These are phyloP conservation scores for Manis pentadactyla DNA, from an alignment of 2,797 vertebrate genomes.

Conservation along the genomic window DNA sequence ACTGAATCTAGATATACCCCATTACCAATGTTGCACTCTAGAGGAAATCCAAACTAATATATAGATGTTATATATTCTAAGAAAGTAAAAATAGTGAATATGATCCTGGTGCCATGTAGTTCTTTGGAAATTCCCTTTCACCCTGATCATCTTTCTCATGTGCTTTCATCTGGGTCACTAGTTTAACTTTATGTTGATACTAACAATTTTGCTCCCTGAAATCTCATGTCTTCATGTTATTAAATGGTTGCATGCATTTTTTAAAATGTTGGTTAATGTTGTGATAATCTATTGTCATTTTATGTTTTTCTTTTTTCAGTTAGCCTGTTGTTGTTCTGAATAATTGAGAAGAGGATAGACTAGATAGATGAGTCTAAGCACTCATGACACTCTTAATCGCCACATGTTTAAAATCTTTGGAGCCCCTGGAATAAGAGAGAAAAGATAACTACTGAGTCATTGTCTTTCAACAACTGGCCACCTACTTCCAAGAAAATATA, in stretches of 20 bases:
- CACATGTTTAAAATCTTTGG: not conserved
- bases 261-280: not conserved
- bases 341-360: not conserved
- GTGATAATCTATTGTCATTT: not conserved
- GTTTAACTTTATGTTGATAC: not conserved
- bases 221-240: not conserved
- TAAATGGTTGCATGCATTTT: not conserved
- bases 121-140: not conserved
- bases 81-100: not conserved
- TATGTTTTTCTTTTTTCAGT: not conserved
- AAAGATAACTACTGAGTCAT: not conserved
- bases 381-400: not conserved
- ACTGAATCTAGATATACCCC: not conserved
- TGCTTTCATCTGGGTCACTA: not conserved
- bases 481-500: not conserved
- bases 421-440: not conserved
- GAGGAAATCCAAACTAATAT: not conserved
- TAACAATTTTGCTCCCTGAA: not conserved
- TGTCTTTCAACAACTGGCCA: not conserved
- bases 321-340: not conserved
- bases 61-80: not conserved
- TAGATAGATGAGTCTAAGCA: not conserved
- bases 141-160: not conserved
- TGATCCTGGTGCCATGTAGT: not conserved
- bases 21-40: not conserved